Evolutionary conservation across 92 coral and sea anemone species (phyloP).

Genomic region (Porites divaricata): DNA sequence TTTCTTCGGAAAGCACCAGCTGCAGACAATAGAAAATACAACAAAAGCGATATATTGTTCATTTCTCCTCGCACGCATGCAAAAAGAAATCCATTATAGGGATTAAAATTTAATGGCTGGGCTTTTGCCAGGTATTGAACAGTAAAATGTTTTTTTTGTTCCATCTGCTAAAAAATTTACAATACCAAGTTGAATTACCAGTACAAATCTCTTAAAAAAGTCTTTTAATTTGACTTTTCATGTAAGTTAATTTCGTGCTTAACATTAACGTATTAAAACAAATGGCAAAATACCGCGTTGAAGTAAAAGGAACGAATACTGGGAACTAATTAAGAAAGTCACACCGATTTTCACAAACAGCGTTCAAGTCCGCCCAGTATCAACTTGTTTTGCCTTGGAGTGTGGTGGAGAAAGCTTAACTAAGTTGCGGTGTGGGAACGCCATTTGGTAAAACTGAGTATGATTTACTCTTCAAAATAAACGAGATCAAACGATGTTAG

Average conservation of each 20-base stretch:
- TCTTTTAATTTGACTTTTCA: conserved; percentile 23
- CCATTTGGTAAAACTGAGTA: neutral
- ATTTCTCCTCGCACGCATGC: neutral
- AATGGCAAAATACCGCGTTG: neutral
- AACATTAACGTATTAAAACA: neutral
- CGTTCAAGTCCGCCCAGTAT: no score
- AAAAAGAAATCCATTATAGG: neutral
- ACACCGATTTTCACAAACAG: no score
- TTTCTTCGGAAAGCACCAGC: neutral
- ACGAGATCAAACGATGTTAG: no score
- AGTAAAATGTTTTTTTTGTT: neutral
- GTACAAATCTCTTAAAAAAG: conserved; percentile 16
- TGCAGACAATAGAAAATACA: neutral
- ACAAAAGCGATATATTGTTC: neutral
- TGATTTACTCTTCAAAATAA: neutral
- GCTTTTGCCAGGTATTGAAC: neutral
- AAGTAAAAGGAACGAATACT: no score
- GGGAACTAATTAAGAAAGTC: no score
- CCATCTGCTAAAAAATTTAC: neutral
- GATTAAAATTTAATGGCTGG: neutral
- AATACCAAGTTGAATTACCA: conserved; percentile 14
- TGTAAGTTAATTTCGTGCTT: conserved; percentile 10
- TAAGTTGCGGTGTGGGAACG: neutral
- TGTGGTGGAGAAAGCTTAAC: neutral
- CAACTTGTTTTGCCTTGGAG: no score